Evolutionary conservation across 2,797 vertebrate species (phyloP), one percentile per base, ranked within the genome.

Genomic region (Manis javanica): DNA sequence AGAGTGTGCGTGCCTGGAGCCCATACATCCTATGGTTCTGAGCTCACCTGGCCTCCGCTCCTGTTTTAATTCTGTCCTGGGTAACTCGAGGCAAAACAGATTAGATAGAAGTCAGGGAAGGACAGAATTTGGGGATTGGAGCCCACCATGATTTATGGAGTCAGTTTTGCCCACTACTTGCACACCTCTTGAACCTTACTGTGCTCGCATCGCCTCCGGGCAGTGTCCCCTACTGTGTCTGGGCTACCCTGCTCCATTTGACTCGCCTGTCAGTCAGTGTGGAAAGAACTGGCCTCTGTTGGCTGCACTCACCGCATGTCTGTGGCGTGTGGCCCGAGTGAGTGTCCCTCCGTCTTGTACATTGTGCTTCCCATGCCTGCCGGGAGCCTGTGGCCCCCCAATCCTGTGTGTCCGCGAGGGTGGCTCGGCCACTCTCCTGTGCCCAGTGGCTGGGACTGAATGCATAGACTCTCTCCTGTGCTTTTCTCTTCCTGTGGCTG

Each of bases 391-490:
- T 98, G 98, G 98, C 98, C 98, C 99, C 98, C 98, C 98, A 99
- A 11, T 46, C 46, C 99, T 98, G 98, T 98, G 98, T 99, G 98
- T 98, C 98, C 98, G 95, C 98, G 99, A 99, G 99, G 99, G 99
- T 99, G 99, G 99, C 98, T 90, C 87, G 92, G 97, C 99, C 99
- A 99, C 99, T 99, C 99, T 99, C 84, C 98, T 98, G 98, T 99
- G 99, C 99, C 97, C 98, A 72, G 98, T 99, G 99, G 99, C 99
- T 99, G 99, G 99, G 99, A 99, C 93, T 99, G 99, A 99, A 98
- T 99, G 99, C 99, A 99, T 99, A 99, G 99, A 99, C 99, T 99
- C 99, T 99, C 99, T 99, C 99, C 99, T 99, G 99, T 99, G 99
- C 99, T 99, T 99, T 98, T 99, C 99, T 99, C 99, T 99, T 99